A percentile compares a stretch with the other conserved stretches of the same genome.
phyloP scores from a whole-genome alignment of 2,797 vertebrate species.

The Buceros bicornis region DNA sequence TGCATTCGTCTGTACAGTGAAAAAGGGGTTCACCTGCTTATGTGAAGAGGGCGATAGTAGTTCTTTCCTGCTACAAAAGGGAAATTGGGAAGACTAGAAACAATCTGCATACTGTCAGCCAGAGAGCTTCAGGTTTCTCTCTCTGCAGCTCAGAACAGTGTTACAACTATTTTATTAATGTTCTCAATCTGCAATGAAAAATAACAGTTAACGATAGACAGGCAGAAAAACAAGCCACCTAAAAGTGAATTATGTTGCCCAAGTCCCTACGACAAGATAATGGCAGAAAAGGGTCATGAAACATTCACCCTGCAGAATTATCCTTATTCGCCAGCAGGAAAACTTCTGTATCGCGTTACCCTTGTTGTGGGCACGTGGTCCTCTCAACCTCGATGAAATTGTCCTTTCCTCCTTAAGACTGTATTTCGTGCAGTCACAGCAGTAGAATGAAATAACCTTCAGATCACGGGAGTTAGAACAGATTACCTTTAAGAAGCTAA shows the following conservation, averaged over 20 bases:
- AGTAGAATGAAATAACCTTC: slow-evolving; percentile 22
- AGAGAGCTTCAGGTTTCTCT: neutral
- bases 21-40: neutral
- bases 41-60: neutral
- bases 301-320: neutral
- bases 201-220: neutral
- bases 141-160: neutral
- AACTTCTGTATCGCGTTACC: neutral
- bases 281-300: neutral
- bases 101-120: neutral
- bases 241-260: neutral
- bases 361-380: neutral
- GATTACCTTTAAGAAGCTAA: slow-evolving; percentile 29
- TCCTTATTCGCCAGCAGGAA: neutral
- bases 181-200: neutral
- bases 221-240: neutral
- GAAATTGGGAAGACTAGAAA: neutral
- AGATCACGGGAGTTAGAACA: neutral
- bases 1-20: neutral
- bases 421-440: neutral
- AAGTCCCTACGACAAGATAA: neutral
- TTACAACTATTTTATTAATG: neutral
- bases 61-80: neutral
- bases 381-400: neutral
- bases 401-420: neutral